These are phyloP conservation scores for Drosophila demipolita DNA, from an alignment of 2,888 invertebrate genomes.

Conservation along the genomic window DNA sequence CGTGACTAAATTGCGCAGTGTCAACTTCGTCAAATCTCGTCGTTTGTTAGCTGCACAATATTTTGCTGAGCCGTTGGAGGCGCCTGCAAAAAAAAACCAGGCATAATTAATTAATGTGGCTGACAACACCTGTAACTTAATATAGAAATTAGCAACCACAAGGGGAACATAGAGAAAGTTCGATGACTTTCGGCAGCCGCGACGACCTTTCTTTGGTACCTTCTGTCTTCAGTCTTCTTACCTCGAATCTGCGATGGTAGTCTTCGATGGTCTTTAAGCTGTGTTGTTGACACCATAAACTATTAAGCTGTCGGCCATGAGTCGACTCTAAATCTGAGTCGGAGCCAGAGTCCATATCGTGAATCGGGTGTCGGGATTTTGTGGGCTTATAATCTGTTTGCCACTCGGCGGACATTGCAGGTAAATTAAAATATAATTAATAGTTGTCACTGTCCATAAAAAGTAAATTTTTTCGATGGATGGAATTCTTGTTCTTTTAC, in stretches of 20 bases:
- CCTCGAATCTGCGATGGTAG: constrained; percentile 23
- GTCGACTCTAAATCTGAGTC: constrained; percentile 3
- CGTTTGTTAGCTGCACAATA: constrained; percentile 35
- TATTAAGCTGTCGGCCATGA: constrained; percentile 65
- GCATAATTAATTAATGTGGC: constrained; percentile 60
- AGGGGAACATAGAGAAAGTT: constrained; percentile 70
- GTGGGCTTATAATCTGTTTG: constrained; percentile 9
- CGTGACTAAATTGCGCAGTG: constrained; percentile 19
- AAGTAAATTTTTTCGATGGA: constrained; percentile 67
- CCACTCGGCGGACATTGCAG: constrained; percentile 40
- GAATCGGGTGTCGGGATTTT: constrained; percentile 6
- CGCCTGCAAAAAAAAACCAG: constrained; percentile 20
- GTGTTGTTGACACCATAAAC: constrained; percentile 77
- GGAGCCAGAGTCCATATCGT: constrained; percentile 1
- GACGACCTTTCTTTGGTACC: constrained; percentile 65
- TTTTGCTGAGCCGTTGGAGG: constrained; percentile 25
- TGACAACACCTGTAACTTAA: constrained; percentile 67
- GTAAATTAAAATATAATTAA: constrained; percentile 79
- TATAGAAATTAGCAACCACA: constrained; percentile 69
- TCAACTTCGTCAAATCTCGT: constrained; percentile 4
- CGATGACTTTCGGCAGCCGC: constrained; percentile 68
- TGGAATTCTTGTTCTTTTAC: constrained; percentile 31
- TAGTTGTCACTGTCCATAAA: constrained; percentile 78
- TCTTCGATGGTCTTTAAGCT: constrained; percentile 53
- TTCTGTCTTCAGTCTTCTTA: constrained; percentile 7